Base-by-base conservation (phyloP, 2,888 invertebrate genomes). In the Raillietiella orientalis region DNA sequence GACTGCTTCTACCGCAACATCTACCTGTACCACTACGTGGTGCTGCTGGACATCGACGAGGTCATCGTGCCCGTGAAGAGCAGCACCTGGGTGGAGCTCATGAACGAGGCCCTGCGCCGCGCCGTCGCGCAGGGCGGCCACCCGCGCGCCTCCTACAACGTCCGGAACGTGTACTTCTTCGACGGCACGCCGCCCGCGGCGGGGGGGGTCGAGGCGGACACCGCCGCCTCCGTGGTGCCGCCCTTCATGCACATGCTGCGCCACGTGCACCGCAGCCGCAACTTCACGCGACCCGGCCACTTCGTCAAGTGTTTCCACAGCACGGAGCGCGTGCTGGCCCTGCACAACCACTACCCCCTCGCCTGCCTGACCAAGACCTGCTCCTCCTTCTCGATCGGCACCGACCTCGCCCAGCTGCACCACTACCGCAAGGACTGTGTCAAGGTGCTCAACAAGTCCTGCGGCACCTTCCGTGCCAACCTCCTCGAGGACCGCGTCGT, bases 381-480 rank as follows among this genome's bases (percentile, higher is more conserved):
- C 47, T 70, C 70, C 27, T 70, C 72, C 23, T 77, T 66, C 49
- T 59, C 72, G 28, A 62, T 84, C 34, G 66, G 71, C 34, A 69
- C 69, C 14, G 53, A 53, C 19, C 64, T 67, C 40, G 84, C 82
- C 11, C 71, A 84, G 35, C 53, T 87, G 39, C 77, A 87, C 45
- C 87, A 87, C 48, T 87, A 84, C 51, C 60, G 82, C 30, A 74
- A 72, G 15, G 79, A 79, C 49, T 84, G 84, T 49, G 79, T 77
- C 5, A 64, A 65, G 37, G 69, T 72, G 29, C 52, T 79, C 34
- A 69, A 69, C 49, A 74, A 75, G 49, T 54, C 59, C 21, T 82
- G 79, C 49, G 60, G 61, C 28, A 67, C 74, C 41, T 74, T 66
- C 44, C 58, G 70, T 30, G 65, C 70, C 39, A 62, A 70, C 38